phyloP scores from a whole-genome alignment of 2,888 invertebrate species.

The Artemia sinica region DNA sequence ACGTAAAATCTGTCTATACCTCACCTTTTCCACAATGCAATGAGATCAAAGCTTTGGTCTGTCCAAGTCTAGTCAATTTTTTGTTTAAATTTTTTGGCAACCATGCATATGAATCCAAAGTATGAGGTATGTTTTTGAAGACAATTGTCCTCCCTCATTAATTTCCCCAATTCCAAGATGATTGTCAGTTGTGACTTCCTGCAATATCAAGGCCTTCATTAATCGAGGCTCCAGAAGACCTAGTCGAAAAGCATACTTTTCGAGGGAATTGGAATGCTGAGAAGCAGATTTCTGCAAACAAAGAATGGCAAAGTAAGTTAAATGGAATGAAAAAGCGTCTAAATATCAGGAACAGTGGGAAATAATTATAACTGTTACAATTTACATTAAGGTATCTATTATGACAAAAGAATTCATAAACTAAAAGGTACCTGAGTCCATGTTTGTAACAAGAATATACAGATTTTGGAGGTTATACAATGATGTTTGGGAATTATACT shows the following conservation, averaged over 20 bases:
- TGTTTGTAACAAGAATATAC: no score
- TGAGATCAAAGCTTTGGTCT: background rate
- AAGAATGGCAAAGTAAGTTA: no score
- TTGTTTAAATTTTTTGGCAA: background rate
- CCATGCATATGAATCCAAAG: background rate
- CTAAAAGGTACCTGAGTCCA: no score
- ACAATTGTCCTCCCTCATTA: background rate
- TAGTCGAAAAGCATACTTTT: background rate
- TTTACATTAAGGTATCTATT: no score
- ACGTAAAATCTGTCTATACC: no score
- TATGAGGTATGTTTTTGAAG: background rate
- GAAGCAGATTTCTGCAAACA: background rate
- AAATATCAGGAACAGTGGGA: no score
- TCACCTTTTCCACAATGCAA: constrained; percentile 5
- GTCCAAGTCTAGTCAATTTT: background rate
- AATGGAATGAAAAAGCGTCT: no score
- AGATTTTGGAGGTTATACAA: no score
- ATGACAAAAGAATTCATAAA: no score
- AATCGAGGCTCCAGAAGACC: background rate
- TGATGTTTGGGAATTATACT: no score
- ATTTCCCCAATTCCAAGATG: no score
- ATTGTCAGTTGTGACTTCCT: background rate
- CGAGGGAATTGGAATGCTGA: background rate
- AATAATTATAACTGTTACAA: no score
- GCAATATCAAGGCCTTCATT: background rate